Evolutionary conservation across 2,113 vertebrate species (phyloP).

Genomic region (Physeter macrocephalus): DNA sequence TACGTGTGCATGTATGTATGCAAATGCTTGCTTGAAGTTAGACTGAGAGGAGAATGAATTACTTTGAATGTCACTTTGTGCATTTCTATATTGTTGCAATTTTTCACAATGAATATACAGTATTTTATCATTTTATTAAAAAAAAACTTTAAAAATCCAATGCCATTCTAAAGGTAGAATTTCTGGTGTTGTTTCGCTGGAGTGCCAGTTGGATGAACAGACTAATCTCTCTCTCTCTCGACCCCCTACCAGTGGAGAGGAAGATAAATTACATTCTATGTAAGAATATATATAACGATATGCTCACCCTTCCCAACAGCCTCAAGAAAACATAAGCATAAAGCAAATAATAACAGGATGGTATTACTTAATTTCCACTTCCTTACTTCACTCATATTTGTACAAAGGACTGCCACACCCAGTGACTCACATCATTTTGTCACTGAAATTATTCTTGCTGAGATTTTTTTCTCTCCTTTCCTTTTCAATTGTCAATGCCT

Average conservation of each 20-base stretch:
- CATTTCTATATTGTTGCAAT: not conserved
- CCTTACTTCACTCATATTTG: not conserved
- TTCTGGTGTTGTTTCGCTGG: not conserved
- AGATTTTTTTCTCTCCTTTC: not conserved
- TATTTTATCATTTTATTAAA: not conserved
- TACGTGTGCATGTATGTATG: not conserved
- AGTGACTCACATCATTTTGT: not conserved
- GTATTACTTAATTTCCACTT: not conserved
- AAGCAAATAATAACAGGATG: not conserved
- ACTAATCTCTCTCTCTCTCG: not conserved
- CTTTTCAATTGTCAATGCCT: not conserved
- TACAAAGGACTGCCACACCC: not conserved
- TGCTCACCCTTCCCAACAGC: not conserved
- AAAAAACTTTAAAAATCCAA: not conserved
- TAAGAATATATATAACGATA: not conserved
- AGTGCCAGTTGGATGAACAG: not conserved
- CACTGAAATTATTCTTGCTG: not conserved
- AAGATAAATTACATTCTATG: not conserved
- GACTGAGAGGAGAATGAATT: not conserved
- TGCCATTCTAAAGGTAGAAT: not conserved
- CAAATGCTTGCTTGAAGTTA: not conserved
- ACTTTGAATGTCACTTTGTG: not conserved
- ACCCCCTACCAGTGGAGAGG: not conserved
- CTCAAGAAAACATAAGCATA: not conserved
- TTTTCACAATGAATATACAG: not conserved